Percentiles rank a stretch among this genome's conserved stretches.
These are phyloP conservation scores for Spea multiplicata DNA, from an alignment of 2,113 vertebrate genomes.

Conservation along the genomic window DNA sequence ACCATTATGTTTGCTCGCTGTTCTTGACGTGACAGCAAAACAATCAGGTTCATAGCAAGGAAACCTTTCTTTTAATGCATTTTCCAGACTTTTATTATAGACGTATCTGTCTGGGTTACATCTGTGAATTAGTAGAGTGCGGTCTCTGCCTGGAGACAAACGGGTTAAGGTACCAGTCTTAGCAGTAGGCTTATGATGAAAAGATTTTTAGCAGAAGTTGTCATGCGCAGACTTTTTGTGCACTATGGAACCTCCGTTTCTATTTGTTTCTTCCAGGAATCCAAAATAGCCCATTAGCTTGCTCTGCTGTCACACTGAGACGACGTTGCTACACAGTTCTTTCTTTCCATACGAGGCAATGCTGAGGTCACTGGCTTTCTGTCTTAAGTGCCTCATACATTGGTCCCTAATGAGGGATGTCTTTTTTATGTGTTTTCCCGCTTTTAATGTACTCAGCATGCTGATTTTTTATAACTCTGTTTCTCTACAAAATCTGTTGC, in stretches of 20 bases:
- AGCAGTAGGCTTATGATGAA: conserved; percentile 37
- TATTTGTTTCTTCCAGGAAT: conserved; percentile 30
- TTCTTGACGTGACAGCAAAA: conserved; percentile 50
- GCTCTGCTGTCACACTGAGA: conserved; percentile 33
- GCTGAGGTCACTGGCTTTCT: conserved; percentile 14
- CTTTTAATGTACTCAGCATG: background rate
- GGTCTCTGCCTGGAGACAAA: background rate
- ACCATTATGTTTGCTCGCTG: conserved; percentile 48
- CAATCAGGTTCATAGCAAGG: conserved; percentile 46
- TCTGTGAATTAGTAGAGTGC: background rate
- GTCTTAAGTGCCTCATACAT: conserved; percentile 1
- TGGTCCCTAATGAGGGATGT: conserved; percentile 14
- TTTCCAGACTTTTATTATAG: conserved; percentile 30
- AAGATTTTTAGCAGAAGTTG: conserved; percentile 46
- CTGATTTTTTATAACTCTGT: too few relatives aligned
- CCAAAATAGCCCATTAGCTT: conserved; percentile 45
- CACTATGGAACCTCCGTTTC: background rate
- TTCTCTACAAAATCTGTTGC: too few relatives aligned
- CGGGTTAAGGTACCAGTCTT: background rate
- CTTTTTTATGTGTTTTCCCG: background rate
- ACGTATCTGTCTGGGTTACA: conserved; percentile 28
- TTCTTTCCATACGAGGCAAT: background rate
- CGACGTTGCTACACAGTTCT: background rate
- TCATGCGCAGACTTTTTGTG: conserved; percentile 2
- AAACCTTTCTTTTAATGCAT: conserved; percentile 35